These are phyloP conservation scores for Idaea aversata DNA, from an alignment of 2,888 invertebrate genomes.

Conservation along the genomic window DNA sequence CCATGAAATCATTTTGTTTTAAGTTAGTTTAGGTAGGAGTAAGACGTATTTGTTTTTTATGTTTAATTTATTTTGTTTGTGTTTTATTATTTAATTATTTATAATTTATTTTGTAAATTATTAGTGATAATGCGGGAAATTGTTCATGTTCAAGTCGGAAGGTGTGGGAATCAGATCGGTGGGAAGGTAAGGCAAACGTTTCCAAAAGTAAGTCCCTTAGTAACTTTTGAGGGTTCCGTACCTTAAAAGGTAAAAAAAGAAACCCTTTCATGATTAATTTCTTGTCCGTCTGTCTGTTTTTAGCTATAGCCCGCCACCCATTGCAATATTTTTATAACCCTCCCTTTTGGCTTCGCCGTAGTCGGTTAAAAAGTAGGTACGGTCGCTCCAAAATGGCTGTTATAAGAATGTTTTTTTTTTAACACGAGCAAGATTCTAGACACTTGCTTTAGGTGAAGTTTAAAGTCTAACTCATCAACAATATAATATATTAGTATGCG, in stretches of 20 bases:
- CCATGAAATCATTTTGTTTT: neutral
- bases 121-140: slow-evolving; percentile 91
- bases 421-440: no score
- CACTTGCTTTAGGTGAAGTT: no score
- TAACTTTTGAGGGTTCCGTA: neutral
- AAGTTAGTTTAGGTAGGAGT: neutral
- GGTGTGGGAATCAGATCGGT: slow-evolving; percentile 97
- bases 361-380: no score
- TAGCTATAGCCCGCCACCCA: no score
- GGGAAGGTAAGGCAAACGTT: slow-evolving; percentile 84
- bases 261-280: no score
- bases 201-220: neutral
- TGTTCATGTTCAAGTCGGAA: slow-evolving; percentile 95
- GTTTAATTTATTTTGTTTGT: neutral
- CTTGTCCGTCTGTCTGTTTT: no score
- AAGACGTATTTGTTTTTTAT: neutral
- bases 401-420: no score
- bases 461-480: no score
- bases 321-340: no score
- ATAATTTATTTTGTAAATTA: neutral
- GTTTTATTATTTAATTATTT: neutral
- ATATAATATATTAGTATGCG: no score
- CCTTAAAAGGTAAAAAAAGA: neutral
- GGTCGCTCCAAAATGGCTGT: no score
- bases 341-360: no score